Evolutionary conservation across 2,888 invertebrate species (phyloP), one percentile per base, ranked within the genome.

Genomic region (Eristalis tenax): DNA sequence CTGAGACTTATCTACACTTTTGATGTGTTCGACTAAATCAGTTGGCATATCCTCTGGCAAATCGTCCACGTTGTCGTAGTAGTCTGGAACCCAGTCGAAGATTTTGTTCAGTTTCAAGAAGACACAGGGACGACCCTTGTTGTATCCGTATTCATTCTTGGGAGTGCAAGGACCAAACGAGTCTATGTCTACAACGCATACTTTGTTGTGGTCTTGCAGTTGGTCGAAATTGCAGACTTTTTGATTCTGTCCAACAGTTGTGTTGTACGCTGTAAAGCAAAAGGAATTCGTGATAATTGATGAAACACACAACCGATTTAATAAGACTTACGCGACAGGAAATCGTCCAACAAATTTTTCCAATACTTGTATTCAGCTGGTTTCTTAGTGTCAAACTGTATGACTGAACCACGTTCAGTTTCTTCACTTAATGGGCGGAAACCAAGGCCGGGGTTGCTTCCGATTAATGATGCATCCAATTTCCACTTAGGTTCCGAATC

Each of bases 51-150:
- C 94, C 0, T 90, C 89, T 1, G 96, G 96, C 63, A 96, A 92
- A 43, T 94, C 91, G 0, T 92, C 89, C 0, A 92, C 88, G 66
- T 94, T 91, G 84, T 95, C 94, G 90, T 95, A 96, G 89, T 94
- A 94, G 13, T 95, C 94, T 0, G 97, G 97, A 69, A 92, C 89
- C 97, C 97, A 97, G 75, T 94, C 95, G 90, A 94, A 96, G 90
- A 97, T 97, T 93, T 95, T 96, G 92, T 98, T 98, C 73, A 98
- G 93, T 92, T 98, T 98, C 80, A 98, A 94, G 90, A 97, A 95
- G 87, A 98, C 93, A 92, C 98, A 98, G 5, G 98, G 98, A 56
- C 95, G 94, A n/a, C 96, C 95, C 64, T 94, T 93, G 79, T 94
- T 94, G 91, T 95, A 98, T 11, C 97, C 97, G 90, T 96, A 98